Percentiles rank a stretch among this genome's conserved stretches.
Evolutionary conservation across 2,888 invertebrate genomes (phyloP).

Genomic region (Megalurothrips usitatus): DNA sequence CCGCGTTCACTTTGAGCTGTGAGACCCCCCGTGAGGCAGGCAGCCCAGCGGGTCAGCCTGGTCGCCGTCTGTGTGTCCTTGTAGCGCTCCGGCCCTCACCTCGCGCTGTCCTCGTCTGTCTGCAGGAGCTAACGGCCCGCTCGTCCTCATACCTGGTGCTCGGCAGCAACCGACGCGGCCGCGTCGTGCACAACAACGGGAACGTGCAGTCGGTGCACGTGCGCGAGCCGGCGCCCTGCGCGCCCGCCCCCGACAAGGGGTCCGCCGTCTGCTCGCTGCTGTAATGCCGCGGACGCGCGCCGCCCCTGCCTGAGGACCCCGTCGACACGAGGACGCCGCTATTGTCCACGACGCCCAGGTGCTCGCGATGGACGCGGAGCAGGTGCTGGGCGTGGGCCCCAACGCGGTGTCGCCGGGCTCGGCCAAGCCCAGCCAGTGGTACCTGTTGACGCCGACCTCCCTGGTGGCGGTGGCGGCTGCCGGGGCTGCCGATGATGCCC

Average conservation of each 20-base stretch:
- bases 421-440: slow-evolving; percentile 29
- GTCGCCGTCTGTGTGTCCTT: too few relatives aligned
- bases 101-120: not conserved
- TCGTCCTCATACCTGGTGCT: not conserved
- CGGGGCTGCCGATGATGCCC: not conserved
- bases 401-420: not conserved
- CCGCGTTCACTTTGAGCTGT: too few relatives aligned
- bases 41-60: too few relatives aligned
- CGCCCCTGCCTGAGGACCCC: not conserved
- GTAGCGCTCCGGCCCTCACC: not conserved
- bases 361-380: not conserved
- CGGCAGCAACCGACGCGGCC: not conserved
- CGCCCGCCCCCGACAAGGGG: not conserved
- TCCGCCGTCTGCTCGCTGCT: slow-evolving; percentile 2
- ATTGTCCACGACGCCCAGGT: not conserved
- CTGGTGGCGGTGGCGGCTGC: not conserved
- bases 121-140: not conserved
- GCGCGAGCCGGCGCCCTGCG: not conserved
- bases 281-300: not conserved
- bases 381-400: not conserved
- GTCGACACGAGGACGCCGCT: not conserved
- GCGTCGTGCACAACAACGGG: slow-evolving; percentile 9
- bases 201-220: slow-evolving; percentile 5
- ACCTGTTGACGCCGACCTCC: slow-evolving; percentile 24
- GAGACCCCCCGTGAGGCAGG: too few relatives aligned